Evolutionary conservation across 2,113 vertebrate genomes (phyloP), one percentile per base, ranked within the genome.

Genomic region (Carassius gibelio): DNA sequence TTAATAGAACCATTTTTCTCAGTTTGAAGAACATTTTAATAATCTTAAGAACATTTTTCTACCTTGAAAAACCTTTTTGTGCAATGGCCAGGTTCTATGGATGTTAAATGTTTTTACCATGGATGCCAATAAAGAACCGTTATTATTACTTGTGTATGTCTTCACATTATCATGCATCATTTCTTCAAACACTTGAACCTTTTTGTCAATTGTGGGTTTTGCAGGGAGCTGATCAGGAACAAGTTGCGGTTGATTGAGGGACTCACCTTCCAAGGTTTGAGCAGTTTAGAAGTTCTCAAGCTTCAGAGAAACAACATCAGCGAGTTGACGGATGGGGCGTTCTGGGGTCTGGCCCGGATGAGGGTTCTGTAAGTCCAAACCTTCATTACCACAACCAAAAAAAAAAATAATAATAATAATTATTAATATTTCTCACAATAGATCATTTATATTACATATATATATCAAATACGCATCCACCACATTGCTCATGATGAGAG

Each of bases 221-320:
- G 52, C 81, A 99, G 98, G 87, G 98, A 99, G 88, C 94, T 99
- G 91, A 97, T 95, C 94, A 95, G 98, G 86, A 99, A 99, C 93
- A 95, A 97, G 64, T 95, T 99, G 85, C 96, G 96, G 88, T 94
- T 96, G 88, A 97, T 99, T 8, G 97, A 99, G 89, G 98, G 98
- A 26, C 95, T 99, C 90, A 98, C 98, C 0, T 99, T 99, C 92
- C 95, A 99, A 89, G 97, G 97, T 7, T 94, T 99, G 86, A 96
- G 96, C 89, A 96, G 93, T 86, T 91, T 99, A 90, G 98, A 99
- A 93, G 95, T 98, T 55, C 95, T 99, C 89, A 99, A 96, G 81
- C 95, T 99, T 1, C 98, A 99, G 88, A 95, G 97, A n/a, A 99
- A 99, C 94, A 96, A 95, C 93, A 99, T 99, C 88, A 97, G 95